Conservation (phyloP, 1,140 invertebrate species). For the Platorchestia sp. region DNA sequence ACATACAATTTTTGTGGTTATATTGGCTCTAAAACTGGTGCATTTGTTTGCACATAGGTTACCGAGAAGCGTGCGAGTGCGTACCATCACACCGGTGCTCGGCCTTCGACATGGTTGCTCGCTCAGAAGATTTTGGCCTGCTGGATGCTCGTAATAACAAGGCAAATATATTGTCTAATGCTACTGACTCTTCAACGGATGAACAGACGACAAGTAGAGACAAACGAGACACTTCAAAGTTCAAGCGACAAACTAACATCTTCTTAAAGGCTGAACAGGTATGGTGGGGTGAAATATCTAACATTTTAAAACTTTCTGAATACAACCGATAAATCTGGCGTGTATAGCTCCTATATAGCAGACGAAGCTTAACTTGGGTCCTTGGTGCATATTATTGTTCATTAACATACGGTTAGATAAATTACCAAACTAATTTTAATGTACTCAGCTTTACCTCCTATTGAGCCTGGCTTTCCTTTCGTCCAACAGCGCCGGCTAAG, state of each 20-base stretch:
- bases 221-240: constrained; percentile 2
- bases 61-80: constrained; percentile 64
- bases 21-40: not conserved
- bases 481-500: constrained; percentile 58
- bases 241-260: constrained; percentile 22
- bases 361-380: not conserved
- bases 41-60: not conserved
- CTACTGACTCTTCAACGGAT: constrained; percentile 57
- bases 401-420: not conserved
- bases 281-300: not conserved
- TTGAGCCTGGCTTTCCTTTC: not conserved
- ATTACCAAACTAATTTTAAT: not conserved
- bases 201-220: constrained; percentile 16
- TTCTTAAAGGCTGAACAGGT: constrained; percentile 25
- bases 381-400: not conserved
- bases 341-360: not conserved
- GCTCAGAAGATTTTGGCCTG: constrained; percentile 57
- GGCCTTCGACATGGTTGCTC: constrained; percentile 57
- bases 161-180: constrained; percentile 43
- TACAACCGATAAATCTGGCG: not conserved
- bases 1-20: not conserved
- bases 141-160: constrained; percentile 60
- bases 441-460: not conserved
- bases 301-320: not conserved
- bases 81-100: constrained; percentile 61